phyloP scores from a whole-genome alignment of 2,113 vertebrate genomes.

The Plotosus lineatus region DNA sequence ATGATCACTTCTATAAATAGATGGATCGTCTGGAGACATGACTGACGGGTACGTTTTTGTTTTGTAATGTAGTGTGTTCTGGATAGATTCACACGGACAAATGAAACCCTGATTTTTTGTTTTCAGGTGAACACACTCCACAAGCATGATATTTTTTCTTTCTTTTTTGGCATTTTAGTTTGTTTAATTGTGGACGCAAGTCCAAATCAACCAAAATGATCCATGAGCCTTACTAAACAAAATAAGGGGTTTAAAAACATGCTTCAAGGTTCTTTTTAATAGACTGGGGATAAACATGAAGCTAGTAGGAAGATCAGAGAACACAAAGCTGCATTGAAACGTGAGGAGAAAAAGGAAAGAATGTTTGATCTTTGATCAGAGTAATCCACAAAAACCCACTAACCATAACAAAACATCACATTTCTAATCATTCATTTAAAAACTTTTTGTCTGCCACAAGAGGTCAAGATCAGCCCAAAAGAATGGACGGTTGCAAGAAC shows the following conservation, averaged over 20 bases:
- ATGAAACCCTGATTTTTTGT: neutral
- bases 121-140: neutral
- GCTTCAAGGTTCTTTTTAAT: neutral
- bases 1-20: neutral
- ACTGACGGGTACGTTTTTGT: no score
- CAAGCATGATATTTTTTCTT: neutral
- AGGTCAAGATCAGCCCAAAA: slow-evolving; percentile 40
- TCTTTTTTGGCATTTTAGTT: neutral
- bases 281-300: neutral
- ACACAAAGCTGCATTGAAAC: neutral
- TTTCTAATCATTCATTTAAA: slow-evolving; percentile 4
- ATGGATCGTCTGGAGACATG: no score
- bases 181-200: neutral
- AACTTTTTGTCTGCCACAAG: slow-evolving; percentile 12
- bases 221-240: neutral
- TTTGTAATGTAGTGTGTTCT: neutral
- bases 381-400: neutral
- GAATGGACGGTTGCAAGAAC: slow-evolving; percentile 42
- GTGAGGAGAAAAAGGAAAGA: neutral
- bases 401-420: slow-evolving; percentile 18
- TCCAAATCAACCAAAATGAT: neutral
- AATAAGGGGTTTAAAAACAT: neutral
- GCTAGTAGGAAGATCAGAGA: neutral
- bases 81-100: neutral
- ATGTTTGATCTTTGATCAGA: slow-evolving; percentile 28